Evolutionary conservation across 30 jellyfish, hydroid and myxozoan genomes (phyloP).

Genomic region (Cassiopea andromeda): DNA sequence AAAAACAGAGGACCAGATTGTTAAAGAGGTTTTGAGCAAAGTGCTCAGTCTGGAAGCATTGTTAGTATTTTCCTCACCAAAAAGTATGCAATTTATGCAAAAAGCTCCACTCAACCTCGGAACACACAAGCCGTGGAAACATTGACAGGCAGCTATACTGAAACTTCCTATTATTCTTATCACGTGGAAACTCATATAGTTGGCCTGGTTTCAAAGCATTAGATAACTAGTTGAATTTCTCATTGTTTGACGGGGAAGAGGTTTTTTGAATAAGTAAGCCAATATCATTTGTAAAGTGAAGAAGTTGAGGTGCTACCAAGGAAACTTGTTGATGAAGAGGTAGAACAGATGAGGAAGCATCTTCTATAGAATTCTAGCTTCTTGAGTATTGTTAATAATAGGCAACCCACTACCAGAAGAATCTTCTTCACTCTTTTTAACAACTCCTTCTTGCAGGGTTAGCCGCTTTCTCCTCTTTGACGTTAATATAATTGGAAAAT

Average conservation of each 20-base stretch:
- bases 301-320: not conserved
- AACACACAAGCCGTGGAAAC: not conserved
- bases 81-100: constrained; percentile 46
- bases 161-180: not conserved
- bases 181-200: not conserved
- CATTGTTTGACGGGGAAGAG: not conserved
- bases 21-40: constrained; percentile 27
- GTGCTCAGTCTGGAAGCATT: constrained; percentile 20
- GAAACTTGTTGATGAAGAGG: not conserved
- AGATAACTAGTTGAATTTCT: not conserved
- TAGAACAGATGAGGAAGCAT: not conserved
- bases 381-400: not conserved
- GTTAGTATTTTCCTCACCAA: constrained; percentile 21
- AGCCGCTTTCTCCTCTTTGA: not conserved
- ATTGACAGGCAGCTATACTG: not conserved
- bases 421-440: not conserved
- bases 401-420: not conserved
- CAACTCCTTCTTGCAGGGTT: not conserved
- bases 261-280: not conserved
- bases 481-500: not conserved
- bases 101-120: constrained; percentile 53
- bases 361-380: not conserved
- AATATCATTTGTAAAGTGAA: not conserved
- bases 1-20: constrained; percentile 24
- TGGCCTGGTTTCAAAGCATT: not conserved